phyloP scores from a whole-genome alignment of 2,113 vertebrate genomes.

The Stigmatopora argus region DNA sequence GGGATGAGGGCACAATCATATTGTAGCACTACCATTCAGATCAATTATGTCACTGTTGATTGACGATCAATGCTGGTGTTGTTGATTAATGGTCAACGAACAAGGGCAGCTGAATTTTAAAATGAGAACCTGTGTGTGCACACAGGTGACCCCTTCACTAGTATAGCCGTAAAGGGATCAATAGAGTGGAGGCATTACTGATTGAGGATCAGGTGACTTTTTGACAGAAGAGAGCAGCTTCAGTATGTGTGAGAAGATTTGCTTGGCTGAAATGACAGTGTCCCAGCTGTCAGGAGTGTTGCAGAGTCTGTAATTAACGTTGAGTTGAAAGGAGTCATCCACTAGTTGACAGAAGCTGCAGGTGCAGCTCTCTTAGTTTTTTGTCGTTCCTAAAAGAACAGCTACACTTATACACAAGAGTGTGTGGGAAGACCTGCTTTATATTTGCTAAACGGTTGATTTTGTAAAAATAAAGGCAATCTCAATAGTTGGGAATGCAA shows the following conservation, averaged over 20 bases:
- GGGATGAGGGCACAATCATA: conserved; percentile 34
- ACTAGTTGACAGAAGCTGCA: conserved; percentile 54
- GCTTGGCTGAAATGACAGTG: conserved; percentile 37
- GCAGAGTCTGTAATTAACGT: conserved; percentile 57
- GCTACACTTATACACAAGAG: neutral
- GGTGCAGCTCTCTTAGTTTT: conserved; percentile 55
- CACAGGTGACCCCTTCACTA: conserved; percentile 45
- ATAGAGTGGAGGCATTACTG: conserved; percentile 53
- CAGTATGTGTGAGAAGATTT: conserved; percentile 39
- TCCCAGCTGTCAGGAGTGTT: conserved; percentile 37
- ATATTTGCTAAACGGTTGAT: conserved; percentile 5
- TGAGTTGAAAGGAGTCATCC: conserved; percentile 63
- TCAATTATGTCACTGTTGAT: conserved; percentile 64
- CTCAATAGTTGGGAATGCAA: no score
- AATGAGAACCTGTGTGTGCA: conserved; percentile 16
- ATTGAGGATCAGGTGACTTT: conserved; percentile 49
- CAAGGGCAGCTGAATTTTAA: conserved; percentile 53
- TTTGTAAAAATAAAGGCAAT: conserved; percentile 9
- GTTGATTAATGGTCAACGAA: conserved; percentile 66
- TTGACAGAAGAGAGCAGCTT: conserved; percentile 36
- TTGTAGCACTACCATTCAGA: conserved; percentile 29
- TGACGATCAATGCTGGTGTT: conserved; percentile 62
- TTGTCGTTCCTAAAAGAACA: conserved; percentile 35
- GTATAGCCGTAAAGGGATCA: conserved; percentile 58
- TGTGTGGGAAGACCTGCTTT: conserved; percentile 5